Evolutionary conservation across 2,797 vertebrate species (phyloP), one percentile per base, ranked within the genome.

Genomic region (Chelidonichthys spinosus): DNA sequence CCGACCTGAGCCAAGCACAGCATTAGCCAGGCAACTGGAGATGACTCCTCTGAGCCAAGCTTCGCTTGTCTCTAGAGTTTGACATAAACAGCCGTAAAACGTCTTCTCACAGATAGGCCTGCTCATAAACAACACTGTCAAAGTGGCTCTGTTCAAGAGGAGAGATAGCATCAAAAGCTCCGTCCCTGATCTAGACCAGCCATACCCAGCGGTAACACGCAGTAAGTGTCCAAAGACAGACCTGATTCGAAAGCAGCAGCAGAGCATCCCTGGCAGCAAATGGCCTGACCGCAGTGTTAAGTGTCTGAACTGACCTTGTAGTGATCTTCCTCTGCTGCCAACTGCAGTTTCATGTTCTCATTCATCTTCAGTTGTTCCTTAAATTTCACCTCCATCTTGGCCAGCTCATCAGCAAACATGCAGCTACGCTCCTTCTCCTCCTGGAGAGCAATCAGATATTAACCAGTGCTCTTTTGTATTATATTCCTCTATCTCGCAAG

Each of bases 321-420:
- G 74, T 93, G 96, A 90, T 98, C 96, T 72, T 98, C 96, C 90
- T 96, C 95, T 52, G 95, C 92, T 69, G 95, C 94, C 80, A 98
- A 89, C 88, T 97, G 97, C 82, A 97, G 89, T 90, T 97, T 97
- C 79, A 98, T 85, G 81, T 85, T 85, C 59, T 97, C 96, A 25
- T 96, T 97, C 85, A 94, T 94, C 95, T 98, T 97, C 82, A 97
- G 77, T 86, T 98, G 98, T 84, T 98, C 97, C 84, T 97, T 98
- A 92, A 96, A 96, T 86, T 97, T 99, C 93, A 96, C 87, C 87
- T 98, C 97, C 95, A 97, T 93, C 92, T 97, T 97, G 67, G 96
- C 95, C 83, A 98, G 93, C 87, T 98, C 97, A 81, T 98, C 97
- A 49, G 96, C 96, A 83, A 97, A 96, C 92, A 96, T 94, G 86